Conservation (phyloP, 2,888 invertebrate genomes). For the Lasioglossum oenotherae region DNA sequence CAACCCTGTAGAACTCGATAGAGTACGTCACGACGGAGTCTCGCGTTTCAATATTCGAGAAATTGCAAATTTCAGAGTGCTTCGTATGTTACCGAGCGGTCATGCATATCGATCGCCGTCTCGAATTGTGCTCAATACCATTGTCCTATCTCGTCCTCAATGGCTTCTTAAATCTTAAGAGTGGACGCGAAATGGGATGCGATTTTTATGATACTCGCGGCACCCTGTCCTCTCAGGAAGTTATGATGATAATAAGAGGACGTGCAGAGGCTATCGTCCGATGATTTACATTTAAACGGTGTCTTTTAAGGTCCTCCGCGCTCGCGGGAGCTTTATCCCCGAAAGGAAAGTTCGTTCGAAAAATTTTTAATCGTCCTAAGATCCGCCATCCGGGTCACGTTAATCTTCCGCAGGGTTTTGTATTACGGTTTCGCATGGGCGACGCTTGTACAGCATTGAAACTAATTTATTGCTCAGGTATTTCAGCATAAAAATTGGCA, state of each 20-base stretch:
- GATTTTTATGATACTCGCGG: conserved; percentile 47
- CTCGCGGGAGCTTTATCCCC: neutral
- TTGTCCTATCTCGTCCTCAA: conserved; percentile 41
- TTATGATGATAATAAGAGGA: conserved; percentile 43
- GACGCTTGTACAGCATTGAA: neutral
- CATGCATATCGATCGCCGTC: conserved; percentile 53
- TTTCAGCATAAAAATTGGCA: neutral
- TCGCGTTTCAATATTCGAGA: neutral
- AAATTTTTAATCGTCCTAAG: neutral
- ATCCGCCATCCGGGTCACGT: neutral
- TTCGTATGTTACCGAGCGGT: neutral
- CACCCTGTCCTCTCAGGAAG: conserved; percentile 27
- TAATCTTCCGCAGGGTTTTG: neutral
- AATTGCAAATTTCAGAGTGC: conserved; percentile 2
- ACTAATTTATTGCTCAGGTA: neutral
- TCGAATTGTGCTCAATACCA: conserved; percentile 43
- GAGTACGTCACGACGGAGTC: neutral
- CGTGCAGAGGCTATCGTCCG: conserved; percentile 22
- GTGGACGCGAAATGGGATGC: conserved; percentile 18
- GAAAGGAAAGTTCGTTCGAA: neutral
- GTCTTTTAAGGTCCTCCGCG: conserved; percentile 20
- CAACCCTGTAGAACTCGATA: neutral
- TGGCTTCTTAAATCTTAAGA: conserved; percentile 57
- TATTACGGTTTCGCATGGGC: neutral
- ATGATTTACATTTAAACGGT: conserved; percentile 53